phyloP scores from a whole-genome alignment of 2,888 invertebrate species.

The Hololepta plana region DNA sequence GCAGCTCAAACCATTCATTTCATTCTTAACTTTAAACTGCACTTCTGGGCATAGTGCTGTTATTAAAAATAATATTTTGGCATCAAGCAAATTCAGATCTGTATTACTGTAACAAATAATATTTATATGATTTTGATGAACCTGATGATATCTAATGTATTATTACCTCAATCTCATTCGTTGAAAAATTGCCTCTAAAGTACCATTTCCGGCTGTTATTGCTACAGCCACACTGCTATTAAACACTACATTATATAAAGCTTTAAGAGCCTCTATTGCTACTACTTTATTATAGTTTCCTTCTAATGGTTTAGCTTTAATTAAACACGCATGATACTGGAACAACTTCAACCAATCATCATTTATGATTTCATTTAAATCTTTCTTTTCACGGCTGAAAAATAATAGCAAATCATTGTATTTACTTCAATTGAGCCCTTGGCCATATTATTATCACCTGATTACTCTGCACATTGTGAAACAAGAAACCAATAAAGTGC shows the following conservation, averaged over 20 bases:
- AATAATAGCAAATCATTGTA: constrained; percentile 10
- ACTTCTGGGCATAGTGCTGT: constrained; percentile 65
- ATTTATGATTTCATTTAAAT: constrained; percentile 47
- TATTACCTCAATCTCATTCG: no score
- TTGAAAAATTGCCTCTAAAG: constrained; percentile 52
- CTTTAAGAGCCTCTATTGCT: constrained; percentile 65
- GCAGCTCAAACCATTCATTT: constrained; percentile 49
- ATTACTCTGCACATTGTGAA: no score
- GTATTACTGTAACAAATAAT: constrained; percentile 1
- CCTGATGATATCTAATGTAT: constrained; percentile 25
- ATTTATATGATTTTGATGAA: background rate
- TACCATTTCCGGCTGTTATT: constrained; percentile 39
- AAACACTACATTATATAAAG: constrained; percentile 75
- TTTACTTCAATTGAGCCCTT: no score
- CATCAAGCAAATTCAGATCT: constrained; percentile 68
- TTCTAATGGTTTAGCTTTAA: constrained; percentile 23
- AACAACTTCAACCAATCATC: constrained; percentile 49
- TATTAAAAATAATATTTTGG: constrained; percentile 73
- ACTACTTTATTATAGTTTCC: constrained; percentile 33
- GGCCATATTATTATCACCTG: no score
- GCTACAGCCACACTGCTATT: constrained; percentile 48
- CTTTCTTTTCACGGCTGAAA: constrained; percentile 59
- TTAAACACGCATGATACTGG: constrained; percentile 45
- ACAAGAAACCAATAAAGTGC: background rate
- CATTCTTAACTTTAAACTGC: constrained; percentile 42